A percentile compares a stretch with the other conserved stretches of the same genome.
Conservation (phyloP, 2,797 vertebrate species). For the Erpetoichthys calabaricus region DNA sequence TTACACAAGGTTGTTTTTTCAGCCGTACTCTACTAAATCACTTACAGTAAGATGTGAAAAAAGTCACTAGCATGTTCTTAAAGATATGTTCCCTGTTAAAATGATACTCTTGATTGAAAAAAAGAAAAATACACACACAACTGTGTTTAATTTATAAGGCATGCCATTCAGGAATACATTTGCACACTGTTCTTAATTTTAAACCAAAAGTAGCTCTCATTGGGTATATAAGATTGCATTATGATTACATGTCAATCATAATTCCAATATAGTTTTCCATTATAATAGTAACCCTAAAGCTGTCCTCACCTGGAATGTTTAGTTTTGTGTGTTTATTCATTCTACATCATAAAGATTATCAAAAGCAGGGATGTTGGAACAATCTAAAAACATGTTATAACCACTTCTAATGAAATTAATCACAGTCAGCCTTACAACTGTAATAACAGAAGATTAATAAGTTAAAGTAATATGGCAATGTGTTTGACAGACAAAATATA, state of each 20-base stretch:
- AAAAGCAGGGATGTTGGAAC: too few species aligned
- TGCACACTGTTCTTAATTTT: not conserved
- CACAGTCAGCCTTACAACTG: too few species aligned
- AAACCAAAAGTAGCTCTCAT: not conserved
- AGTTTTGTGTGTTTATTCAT: too few species aligned
- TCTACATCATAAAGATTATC: too few species aligned
- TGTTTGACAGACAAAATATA: too few species aligned
- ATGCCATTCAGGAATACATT: not conserved
- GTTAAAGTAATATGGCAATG: too few species aligned
- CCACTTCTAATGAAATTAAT: too few species aligned
- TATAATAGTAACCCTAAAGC: too few species aligned
- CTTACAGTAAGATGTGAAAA: constrained; percentile 17
- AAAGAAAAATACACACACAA: not conserved
- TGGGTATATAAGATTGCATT: not conserved
- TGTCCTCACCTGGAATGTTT: too few species aligned
- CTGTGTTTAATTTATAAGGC: not conserved
- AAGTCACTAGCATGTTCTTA: not conserved
- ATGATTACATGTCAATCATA: not conserved
- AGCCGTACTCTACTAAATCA: constrained; percentile 20
- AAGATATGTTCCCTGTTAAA: not conserved
- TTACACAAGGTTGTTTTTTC: constrained; percentile 20
- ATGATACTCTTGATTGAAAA: not conserved
- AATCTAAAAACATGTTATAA: too few species aligned
- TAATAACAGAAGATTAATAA: too few species aligned
- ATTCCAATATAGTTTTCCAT: not conserved